These are phyloP conservation scores for Leistus spinibarbis DNA, from an alignment of 2,888 invertebrate genomes.

Conservation along the genomic window DNA sequence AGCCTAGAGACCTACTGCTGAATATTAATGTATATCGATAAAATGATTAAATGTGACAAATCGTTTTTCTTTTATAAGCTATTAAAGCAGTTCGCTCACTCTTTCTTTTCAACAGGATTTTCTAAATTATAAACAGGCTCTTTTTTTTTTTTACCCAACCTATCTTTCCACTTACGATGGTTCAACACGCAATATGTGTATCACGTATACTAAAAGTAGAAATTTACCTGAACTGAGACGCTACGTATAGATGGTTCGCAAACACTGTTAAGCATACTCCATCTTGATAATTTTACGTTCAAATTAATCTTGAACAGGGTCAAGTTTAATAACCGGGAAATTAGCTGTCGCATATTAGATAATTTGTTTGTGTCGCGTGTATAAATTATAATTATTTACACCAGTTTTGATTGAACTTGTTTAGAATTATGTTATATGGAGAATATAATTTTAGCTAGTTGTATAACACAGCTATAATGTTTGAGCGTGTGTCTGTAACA, in stretches of 20 bases:
- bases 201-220: not conserved
- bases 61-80: not conserved
- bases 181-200: not conserved
- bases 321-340: conserved; percentile 12
- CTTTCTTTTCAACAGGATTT: not conserved
- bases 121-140: not conserved
- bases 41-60: not conserved
- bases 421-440: not conserved
- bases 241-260: not conserved
- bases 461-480: no score
- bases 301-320: conserved; percentile 1
- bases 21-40: not conserved
- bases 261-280: no score
- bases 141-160: not conserved
- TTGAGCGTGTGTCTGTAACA: no score
- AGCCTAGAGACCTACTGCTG: not conserved
- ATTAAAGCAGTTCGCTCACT: not conserved
- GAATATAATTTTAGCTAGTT: no score
- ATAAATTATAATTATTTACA: not conserved
- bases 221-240: not conserved
- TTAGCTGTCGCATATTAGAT: not conserved
- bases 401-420: not conserved
- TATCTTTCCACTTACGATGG: not conserved
- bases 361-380: not conserved
- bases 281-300: conserved; percentile 3